phyloP scores from a whole-genome alignment of 2,113 vertebrate species.

The Embiotoca jacksoni region DNA sequence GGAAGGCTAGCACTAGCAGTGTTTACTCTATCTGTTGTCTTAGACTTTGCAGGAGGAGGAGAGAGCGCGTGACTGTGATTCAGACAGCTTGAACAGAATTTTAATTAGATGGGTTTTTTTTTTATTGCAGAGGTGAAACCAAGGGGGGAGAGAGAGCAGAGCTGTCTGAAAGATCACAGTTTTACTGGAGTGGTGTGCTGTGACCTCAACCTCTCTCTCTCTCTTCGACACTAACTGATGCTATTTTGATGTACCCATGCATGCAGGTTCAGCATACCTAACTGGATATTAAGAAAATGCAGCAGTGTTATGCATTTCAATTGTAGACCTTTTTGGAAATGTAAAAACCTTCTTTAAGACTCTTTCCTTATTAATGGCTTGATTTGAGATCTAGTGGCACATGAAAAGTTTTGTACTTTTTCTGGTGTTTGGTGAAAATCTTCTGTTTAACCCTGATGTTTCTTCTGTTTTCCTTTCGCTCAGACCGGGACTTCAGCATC shows the following conservation, averaged over 20 bases:
- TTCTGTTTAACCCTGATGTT: background rate
- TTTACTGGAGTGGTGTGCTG: slow-evolving; percentile 34
- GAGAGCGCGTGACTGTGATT: slow-evolving; percentile 29
- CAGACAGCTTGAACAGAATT: slow-evolving; percentile 65
- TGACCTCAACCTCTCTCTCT: slow-evolving; percentile 41
- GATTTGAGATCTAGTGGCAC: slow-evolving; percentile 15
- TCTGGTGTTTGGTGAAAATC: background rate
- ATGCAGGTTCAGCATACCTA: slow-evolving; percentile 5
- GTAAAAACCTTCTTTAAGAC: slow-evolving; percentile 9
- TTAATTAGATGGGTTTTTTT: slow-evolving; percentile 72
- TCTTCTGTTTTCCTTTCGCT: slow-evolving; percentile 12
- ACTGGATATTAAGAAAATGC: slow-evolving; percentile 19
- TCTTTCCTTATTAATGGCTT: slow-evolving; percentile 2
- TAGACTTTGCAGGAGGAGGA: slow-evolving; percentile 16
- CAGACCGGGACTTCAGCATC: slow-evolving; percentile 96
- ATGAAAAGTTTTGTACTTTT: slow-evolving; percentile 5
- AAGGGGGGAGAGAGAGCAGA: slow-evolving; percentile 33
- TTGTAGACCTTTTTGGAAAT: slow-evolving; percentile 2
- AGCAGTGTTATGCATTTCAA: slow-evolving; percentile 13
- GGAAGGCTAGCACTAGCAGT: slow-evolving; percentile 15
- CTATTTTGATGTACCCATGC: slow-evolving; percentile 16
- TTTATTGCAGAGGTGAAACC: slow-evolving; percentile 71
- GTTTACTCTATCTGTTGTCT: slow-evolving; percentile 48
- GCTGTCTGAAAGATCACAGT: slow-evolving; percentile 57
- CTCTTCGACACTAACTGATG: background rate